Evolutionary conservation across 2,797 vertebrate species (phyloP), one percentile per base, ranked within the genome.

Genomic region (Macrochelys suwanniensis): DNA sequence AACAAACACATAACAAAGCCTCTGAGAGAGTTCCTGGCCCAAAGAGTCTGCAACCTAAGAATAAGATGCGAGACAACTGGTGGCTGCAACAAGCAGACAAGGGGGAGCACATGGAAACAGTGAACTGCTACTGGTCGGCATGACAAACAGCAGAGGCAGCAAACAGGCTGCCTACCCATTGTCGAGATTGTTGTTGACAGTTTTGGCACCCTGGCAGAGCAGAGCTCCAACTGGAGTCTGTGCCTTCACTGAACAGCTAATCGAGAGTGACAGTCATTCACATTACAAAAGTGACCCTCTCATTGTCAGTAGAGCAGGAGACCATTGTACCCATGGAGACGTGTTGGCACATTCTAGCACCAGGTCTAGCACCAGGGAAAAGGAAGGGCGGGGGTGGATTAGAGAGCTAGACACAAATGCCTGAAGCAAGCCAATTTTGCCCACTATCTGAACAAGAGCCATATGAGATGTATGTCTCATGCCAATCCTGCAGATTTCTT

Each of bases 41-140:
- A 0, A 26, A 57, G 9, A 3, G 19, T 0, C 6, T 28, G 15
- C 28, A 6, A 65, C 28, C 1, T 0, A 50, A 28, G 33, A 68
- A 68, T 68, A 68, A 68, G 61, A 68, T 68, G 61, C 10, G 61
- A 68, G 25, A 7, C 42, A 76, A 47, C 42, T 26, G 61, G 42
- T 26, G 71, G 71, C 11, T 47, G 42, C 11, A 45, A 15, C 7
- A 26, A 8, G 26, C 21, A 76, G 42, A 68, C 42, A 28, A 26
- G 42, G 71, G 8, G 17, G 61, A 68, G 21, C 71, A 74, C 37
- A 25, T 23, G 12, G 42, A 45, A 15, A 23, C 37, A 42, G 1
- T 74, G 21, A 74, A 19, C 17, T 37, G 21, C 23, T 42, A 45
- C 21, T 45, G 71, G 11, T 12, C 37, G 45, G 37, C 42, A 28